These are phyloP conservation scores for Drosophila diplacantha DNA, from an alignment of 2,888 invertebrate genomes.

Conservation along the genomic window DNA sequence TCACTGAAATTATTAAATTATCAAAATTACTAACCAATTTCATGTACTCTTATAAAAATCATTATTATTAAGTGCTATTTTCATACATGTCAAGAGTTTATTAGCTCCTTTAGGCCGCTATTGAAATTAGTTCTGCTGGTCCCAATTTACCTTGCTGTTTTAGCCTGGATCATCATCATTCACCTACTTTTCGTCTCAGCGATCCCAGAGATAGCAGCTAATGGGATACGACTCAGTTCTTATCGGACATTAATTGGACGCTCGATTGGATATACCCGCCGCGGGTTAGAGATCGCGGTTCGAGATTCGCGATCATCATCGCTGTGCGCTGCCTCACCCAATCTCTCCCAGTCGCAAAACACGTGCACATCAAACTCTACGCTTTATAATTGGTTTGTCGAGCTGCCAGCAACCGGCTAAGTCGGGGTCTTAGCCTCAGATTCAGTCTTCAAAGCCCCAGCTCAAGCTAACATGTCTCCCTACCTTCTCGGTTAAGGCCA, in stretches of 20 bases:
- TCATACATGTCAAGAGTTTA: not conserved
- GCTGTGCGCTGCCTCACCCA: constrained; percentile 22
- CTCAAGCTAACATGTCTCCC: constrained; percentile 28
- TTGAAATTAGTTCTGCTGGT: constrained; percentile 7
- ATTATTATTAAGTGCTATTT: not conserved
- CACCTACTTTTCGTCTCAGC: constrained; percentile 13
- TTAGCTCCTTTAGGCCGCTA: not conserved
- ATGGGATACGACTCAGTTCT: constrained; percentile 20
- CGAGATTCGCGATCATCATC: constrained; percentile 11
- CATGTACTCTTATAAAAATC: not conserved
- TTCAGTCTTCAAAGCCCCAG: constrained; percentile 26
- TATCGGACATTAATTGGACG: constrained; percentile 29
- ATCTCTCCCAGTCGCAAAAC: constrained; percentile 35
- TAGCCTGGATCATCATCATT: constrained; percentile 14
- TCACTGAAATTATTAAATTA: not conserved
- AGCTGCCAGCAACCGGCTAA: constrained; percentile 51
- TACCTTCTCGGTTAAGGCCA: constrained; percentile 12
- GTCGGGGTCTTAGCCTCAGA: constrained; percentile 24
- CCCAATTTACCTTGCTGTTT: constrained; percentile 2
- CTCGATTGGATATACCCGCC: constrained; percentile 36
- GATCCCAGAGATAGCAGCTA: constrained; percentile 3
- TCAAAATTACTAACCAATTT: not conserved
- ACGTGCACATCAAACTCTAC: constrained; percentile 54
- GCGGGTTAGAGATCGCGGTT: constrained; percentile 27
- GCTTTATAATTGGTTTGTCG: constrained; percentile 67